These are phyloP conservation scores for Amazona guildingii DNA, from an alignment of 2,113 vertebrate species.

Conservation along the genomic window DNA sequence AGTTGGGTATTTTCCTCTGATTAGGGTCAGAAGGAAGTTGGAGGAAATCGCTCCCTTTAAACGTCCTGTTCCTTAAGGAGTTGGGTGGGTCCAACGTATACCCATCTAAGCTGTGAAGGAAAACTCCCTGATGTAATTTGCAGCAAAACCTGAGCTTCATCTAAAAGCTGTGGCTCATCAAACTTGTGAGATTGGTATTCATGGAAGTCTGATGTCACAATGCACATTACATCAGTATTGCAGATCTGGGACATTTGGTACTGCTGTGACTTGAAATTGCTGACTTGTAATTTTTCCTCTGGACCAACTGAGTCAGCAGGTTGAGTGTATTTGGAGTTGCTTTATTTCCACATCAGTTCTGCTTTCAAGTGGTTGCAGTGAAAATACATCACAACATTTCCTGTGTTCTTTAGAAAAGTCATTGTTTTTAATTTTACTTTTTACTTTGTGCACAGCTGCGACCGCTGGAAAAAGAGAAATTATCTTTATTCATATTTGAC, in stretches of 20 bases:
- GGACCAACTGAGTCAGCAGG: slow-evolving; percentile 42
- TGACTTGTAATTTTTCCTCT: background rate
- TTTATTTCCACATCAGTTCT: slow-evolving; percentile 27
- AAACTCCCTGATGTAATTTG: background rate
- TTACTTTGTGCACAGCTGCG: background rate
- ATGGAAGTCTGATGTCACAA: background rate
- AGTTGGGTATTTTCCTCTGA: background rate
- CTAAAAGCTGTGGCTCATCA: slow-evolving; percentile 3
- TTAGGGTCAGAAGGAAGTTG: background rate
- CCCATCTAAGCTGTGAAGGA: background rate
- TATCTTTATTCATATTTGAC: background rate
- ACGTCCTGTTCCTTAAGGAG: background rate
- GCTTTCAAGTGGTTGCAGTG: slow-evolving; percentile 41
- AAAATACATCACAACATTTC: slow-evolving; percentile 46
- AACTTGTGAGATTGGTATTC: background rate
- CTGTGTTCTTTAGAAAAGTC: slow-evolving; percentile 14
- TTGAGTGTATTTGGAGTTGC: background rate
- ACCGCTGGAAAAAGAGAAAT: slow-evolving; percentile 4
- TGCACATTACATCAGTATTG: slow-evolving; percentile 16
- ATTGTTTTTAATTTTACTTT: slow-evolving; percentile 4
- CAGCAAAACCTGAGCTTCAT: background rate
- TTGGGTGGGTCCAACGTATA: background rate
- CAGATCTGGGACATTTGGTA: background rate
- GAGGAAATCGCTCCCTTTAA: background rate
- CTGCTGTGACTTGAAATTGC: slow-evolving; percentile 11